A percentile compares a stretch with the other conserved stretches of the same genome.
These are phyloP conservation scores for Orchesella flavescens DNA, from an alignment of 2,888 invertebrate species.

Conservation along the genomic window DNA sequence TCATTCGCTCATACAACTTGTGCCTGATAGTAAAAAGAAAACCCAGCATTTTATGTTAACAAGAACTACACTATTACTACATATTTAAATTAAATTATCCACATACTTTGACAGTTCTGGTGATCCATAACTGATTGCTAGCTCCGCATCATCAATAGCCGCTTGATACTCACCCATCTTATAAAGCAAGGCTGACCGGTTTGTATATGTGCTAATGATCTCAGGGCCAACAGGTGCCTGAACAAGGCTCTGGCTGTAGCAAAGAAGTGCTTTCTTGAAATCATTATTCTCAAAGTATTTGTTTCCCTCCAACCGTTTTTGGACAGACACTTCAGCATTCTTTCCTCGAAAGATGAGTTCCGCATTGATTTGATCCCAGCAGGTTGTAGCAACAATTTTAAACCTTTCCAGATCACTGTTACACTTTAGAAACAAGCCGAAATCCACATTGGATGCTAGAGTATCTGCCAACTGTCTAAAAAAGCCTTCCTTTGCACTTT, in stretches of 20 bases:
- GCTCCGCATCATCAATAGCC: slow-evolving; percentile 81
- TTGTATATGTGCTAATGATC: slow-evolving; percentile 80
- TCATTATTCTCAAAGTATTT: slow-evolving; percentile 78
- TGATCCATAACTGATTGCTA: slow-evolving; percentile 81
- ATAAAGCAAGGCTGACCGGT: slow-evolving; percentile 81
- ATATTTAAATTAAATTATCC: no score
- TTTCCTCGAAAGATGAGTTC: slow-evolving; percentile 71
- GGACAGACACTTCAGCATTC: slow-evolving; percentile 77
- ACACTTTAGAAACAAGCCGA: slow-evolving; percentile 60
- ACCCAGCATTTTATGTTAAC: no score
- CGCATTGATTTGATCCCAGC: slow-evolving; percentile 68
- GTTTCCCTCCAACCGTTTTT: slow-evolving; percentile 80
- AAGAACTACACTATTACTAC: no score
- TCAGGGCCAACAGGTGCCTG: slow-evolving; percentile 82
- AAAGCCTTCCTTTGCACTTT: slow-evolving; percentile 84
- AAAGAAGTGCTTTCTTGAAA: slow-evolving; percentile 78
- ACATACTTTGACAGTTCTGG: slow-evolving; percentile 75
- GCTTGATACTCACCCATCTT: slow-evolving; percentile 77
- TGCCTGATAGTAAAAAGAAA: slow-evolving; percentile 74
- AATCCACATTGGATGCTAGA: slow-evolving; percentile 74
- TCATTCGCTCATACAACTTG: slow-evolving; percentile 82
- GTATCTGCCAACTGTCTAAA: slow-evolving; percentile 81
- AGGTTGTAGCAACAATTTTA: slow-evolving; percentile 54
- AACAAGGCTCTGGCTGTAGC: slow-evolving; percentile 83
- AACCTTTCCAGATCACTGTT: slow-evolving; percentile 68